phyloP scores from a whole-genome alignment of 2,797 vertebrate genomes.

The Streptopelia turtur region DNA sequence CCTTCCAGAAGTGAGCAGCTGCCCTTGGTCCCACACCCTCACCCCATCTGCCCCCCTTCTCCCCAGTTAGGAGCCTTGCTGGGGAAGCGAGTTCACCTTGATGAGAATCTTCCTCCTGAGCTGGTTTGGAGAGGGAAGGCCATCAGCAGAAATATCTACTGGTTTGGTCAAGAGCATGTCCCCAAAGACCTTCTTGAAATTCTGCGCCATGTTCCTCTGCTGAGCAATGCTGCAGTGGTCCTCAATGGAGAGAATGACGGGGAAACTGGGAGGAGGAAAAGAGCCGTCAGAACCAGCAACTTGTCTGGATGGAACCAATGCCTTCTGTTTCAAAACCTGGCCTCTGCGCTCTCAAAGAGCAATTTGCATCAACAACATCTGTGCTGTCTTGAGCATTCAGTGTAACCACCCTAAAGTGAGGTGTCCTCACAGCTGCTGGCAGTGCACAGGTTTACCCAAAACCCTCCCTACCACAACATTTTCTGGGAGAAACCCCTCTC shows the following conservation, averaged over 20 bases:
- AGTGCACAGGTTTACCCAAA: not conserved
- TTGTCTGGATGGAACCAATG: not conserved
- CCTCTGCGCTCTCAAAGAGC: not conserved
- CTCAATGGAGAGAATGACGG: conserved; percentile 96
- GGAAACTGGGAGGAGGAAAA: conserved; percentile 81
- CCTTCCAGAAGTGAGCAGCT: not conserved
- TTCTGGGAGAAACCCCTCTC: not conserved
- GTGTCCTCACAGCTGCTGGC: not conserved
- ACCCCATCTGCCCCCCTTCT: not conserved
- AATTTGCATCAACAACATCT: rapidly evolving
- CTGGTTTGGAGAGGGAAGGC: conserved; percentile 96
- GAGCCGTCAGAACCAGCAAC: not conserved
- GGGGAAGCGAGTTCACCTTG: conserved; percentile 82
- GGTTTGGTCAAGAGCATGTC: conserved; percentile 97
- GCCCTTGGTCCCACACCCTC: not conserved
- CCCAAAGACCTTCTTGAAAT: conserved; percentile 95
- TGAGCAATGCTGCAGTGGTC: conserved; percentile 99
- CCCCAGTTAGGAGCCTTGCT: not conserved
- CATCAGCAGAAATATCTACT: conserved; percentile 92
- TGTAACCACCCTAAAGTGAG: not conserved
- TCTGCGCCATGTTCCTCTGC: conserved; percentile 96
- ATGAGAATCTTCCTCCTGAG: conserved; percentile 98
- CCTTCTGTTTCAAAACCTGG: not conserved
- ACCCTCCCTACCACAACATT: not conserved
- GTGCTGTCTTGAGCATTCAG: not conserved